Evolutionary conservation across 2,888 invertebrate genomes (phyloP).

Genomic region (Stenurella melanura): DNA sequence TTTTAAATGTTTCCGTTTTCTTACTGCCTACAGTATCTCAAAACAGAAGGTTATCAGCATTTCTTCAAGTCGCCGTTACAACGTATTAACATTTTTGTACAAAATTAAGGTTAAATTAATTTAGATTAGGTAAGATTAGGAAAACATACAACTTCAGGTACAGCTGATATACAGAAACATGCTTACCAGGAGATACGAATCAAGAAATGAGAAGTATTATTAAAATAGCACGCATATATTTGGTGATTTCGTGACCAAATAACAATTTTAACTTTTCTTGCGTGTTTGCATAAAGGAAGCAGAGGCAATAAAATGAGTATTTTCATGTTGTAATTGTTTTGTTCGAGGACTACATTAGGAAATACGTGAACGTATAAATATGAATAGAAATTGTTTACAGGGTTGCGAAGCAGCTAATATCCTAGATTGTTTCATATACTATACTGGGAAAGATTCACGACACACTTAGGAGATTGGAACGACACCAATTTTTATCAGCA

Average conservation of each 20-base stretch:
- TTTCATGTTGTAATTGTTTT: slow-evolving; percentile 44
- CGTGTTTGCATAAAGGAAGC: slow-evolving; percentile 41
- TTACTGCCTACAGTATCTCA: not conserved
- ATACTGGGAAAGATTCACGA: not conserved
- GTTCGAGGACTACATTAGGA: slow-evolving; percentile 20
- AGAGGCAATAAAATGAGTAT: slow-evolving; percentile 32
- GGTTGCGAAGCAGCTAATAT: not conserved
- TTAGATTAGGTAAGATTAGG: slow-evolving; percentile 40
- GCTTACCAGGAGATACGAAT: slow-evolving; percentile 41
- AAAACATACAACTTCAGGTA: slow-evolving; percentile 41
- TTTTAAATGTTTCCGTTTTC: not conserved
- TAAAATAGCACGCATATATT: slow-evolving; percentile 47
- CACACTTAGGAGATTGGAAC: not conserved
- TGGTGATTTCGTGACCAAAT: slow-evolving; percentile 49
- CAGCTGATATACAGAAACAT: slow-evolving; percentile 41
- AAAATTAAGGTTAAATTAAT: slow-evolving; percentile 17
- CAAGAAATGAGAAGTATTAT: slow-evolving; percentile 43
- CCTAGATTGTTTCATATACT: not conserved
- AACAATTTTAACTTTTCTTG: slow-evolving; percentile 44
- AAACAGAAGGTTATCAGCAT: not conserved
- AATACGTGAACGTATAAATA: slow-evolving; percentile 12
- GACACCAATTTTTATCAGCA: not conserved
- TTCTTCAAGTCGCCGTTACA: not conserved
- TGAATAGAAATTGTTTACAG: slow-evolving; percentile 7
- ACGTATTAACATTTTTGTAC: slow-evolving; percentile 6